Conservation (phyloP, 2,113 vertebrate species). For the Ahaetulla prasina region DNA sequence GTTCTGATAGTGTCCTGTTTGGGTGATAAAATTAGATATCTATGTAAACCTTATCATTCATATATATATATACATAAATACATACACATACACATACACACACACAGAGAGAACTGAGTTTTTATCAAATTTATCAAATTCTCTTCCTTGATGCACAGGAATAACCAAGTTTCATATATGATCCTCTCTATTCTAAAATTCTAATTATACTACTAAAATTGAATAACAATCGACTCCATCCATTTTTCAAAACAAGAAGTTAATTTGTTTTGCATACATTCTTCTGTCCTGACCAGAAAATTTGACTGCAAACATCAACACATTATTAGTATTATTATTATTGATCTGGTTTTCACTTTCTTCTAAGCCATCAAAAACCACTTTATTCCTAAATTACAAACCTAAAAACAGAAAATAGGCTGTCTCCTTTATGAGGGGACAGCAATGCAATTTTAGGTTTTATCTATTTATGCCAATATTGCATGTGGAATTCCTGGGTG, state of each 20-base stretch:
- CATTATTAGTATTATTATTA: neutral
- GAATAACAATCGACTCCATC: neutral
- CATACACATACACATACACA: neutral
- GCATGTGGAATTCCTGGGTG: slow-evolving; percentile 61
- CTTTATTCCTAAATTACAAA: slow-evolving; percentile 59
- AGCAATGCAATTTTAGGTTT: slow-evolving; percentile 68
- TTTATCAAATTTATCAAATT: neutral
- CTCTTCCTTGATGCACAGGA: neutral
- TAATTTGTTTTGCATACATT: slow-evolving; percentile 51
- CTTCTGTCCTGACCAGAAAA: slow-evolving; percentile 52
- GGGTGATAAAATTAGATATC: neutral
- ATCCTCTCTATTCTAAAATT: neutral
- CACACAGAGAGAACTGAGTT: neutral
- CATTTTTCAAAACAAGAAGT: slow-evolving; percentile 29
- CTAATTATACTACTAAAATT: neutral
- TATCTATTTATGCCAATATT: slow-evolving; percentile 67
- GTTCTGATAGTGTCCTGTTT: neutral
- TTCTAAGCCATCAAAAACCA: slow-evolving; percentile 55
- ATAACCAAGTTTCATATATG: neutral
- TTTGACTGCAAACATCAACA: slow-evolving; percentile 12
- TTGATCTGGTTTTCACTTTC: neutral
- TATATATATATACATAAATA: neutral
- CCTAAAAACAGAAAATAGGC: slow-evolving; percentile 62
- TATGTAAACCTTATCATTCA: neutral
- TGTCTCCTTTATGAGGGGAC: slow-evolving; percentile 65